phyloP scores from a whole-genome alignment of 2,888 invertebrate genomes.

The Pyrrhia umbra region DNA sequence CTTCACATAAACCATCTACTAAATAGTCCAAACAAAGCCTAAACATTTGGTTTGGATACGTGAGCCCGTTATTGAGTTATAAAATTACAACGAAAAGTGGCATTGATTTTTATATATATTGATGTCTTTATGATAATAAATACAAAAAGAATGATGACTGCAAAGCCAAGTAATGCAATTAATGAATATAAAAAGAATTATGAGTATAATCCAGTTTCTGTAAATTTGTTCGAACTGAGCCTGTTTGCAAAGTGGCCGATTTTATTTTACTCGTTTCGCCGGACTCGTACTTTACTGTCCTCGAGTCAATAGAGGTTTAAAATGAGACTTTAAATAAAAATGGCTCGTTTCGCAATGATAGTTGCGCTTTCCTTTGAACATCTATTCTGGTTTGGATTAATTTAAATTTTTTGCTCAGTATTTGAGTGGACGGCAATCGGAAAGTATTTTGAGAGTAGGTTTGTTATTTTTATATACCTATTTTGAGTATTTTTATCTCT shows the following conservation, averaged over 20 bases:
- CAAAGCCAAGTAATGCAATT: conserved; percentile 22
- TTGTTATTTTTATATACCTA: neutral
- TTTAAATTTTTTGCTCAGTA: conserved; percentile 19
- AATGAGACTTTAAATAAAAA: conserved; percentile 61
- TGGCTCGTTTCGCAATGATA: conserved; percentile 44
- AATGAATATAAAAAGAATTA: conserved; percentile 14
- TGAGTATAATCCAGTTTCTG: conserved; percentile 59
- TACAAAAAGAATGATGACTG: neutral
- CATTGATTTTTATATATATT: too few species aligned
- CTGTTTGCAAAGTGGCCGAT: conserved; percentile 69
- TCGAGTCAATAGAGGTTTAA: conserved; percentile 52
- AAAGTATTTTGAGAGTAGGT: conserved; percentile 9
- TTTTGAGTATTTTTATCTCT: too few species aligned
- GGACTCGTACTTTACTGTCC: conserved; percentile 53
- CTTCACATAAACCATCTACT: too few species aligned
- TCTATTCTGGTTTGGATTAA: conserved; percentile 26
- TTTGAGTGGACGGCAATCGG: neutral
- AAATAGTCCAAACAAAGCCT: too few species aligned
- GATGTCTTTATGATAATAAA: neutral
- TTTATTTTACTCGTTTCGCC: conserved; percentile 57
- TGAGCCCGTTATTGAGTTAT: too few species aligned
- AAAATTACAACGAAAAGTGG: too few species aligned
- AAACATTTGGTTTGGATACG: too few species aligned
- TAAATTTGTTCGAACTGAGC: conserved; percentile 65
- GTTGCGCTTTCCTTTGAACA: conserved; percentile 26